Evolutionary conservation across 2,888 invertebrate species (phyloP).

Genomic region (Norana najaformis): DNA sequence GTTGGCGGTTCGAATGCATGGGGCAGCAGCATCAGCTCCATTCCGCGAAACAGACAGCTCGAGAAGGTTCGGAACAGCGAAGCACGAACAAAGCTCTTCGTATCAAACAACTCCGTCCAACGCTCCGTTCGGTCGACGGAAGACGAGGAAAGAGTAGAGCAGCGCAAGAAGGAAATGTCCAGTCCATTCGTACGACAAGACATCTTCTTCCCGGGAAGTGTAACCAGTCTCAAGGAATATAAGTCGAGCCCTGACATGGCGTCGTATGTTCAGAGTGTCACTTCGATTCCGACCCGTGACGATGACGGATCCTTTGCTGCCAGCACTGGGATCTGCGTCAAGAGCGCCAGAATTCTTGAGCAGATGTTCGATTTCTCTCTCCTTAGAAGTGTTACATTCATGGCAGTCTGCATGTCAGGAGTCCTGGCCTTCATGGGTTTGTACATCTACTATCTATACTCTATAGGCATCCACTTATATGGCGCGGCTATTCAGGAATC

Average conservation of each 20-base stretch:
- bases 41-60: neutral
- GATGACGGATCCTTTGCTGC: neutral
- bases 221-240: conserved; percentile 82
- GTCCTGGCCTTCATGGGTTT: conserved; percentile 28
- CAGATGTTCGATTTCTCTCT: conserved; percentile 83
- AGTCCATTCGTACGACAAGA: conserved; percentile 71
- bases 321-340: conserved; percentile 30
- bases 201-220: conserved; percentile 93
- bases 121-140: neutral
- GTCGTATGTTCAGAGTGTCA: conserved; percentile 80
- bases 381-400: conserved; percentile 81
- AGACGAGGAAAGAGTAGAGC: neutral
- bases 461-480: no score
- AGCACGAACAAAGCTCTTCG: neutral
- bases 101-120: neutral
- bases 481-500: no score
- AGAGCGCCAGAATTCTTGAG: conserved; percentile 45
- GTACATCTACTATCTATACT: neutral
- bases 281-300: conserved; percentile 72
- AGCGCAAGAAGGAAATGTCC: conserved; percentile 29
- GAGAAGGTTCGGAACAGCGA: neutral
- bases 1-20: neutral
- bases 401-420: conserved; percentile 33
- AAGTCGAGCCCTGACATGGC: conserved; percentile 87
- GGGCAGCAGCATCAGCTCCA: neutral